Evolutionary conservation across 2,888 invertebrate species (phyloP).

Genomic region (Minunthozetes semirufus): DNA sequence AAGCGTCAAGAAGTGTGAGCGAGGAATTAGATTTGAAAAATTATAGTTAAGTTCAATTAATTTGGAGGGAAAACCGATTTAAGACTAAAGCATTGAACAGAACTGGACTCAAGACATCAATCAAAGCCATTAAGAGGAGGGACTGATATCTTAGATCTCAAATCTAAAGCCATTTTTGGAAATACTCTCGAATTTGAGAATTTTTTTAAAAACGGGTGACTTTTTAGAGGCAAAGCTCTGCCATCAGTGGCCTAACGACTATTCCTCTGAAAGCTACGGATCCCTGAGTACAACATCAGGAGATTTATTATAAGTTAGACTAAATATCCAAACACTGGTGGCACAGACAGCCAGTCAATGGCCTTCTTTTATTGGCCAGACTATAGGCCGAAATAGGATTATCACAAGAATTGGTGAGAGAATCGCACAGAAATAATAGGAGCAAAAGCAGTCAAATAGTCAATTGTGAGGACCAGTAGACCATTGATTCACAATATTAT

Average conservation of each 20-base stretch:
- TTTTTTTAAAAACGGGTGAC: background rate
- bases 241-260: conserved; percentile 9
- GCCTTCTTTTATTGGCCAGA: conserved; percentile 17
- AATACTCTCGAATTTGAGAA: background rate
- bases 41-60: conserved; percentile 12
- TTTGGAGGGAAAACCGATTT: background rate
- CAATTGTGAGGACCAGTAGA: background rate
- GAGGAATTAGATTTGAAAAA: background rate
- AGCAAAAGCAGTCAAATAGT: background rate
- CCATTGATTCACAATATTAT: conserved; percentile 22
- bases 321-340: conserved; percentile 10
- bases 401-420: conserved; percentile 22
- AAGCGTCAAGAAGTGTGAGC: background rate
- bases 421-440: conserved; percentile 13
- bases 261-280: background rate
- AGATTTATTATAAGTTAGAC: conserved; percentile 19
- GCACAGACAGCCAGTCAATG: background rate
- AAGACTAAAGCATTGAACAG: background rate
- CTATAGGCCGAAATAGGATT: conserved; percentile 30
- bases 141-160: background rate
- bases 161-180: background rate
- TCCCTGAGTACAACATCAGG: background rate
- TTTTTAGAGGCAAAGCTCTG: background rate
- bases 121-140: conserved; percentile 5
- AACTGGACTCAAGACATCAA: background rate